A percentile compares a stretch with the other conserved stretches of the same genome.
Evolutionary conservation across 2,888 invertebrate species (phyloP).

Genomic region (Candidula unifasciata): DNA sequence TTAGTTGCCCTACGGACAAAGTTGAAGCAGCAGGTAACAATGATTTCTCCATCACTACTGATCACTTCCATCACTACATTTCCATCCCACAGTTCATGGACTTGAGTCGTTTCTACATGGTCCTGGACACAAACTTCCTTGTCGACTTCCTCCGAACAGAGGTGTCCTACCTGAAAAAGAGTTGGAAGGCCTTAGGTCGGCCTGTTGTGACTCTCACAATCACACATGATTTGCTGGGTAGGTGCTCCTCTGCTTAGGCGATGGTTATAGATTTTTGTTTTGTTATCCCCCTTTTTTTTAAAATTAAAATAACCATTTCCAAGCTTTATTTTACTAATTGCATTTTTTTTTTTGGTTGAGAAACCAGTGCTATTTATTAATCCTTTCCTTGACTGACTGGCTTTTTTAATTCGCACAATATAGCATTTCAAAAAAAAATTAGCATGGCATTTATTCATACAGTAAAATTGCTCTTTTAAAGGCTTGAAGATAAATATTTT

Average conservation of each 20-base stretch:
- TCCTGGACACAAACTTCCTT: slow-evolving; percentile 97
- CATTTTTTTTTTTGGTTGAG: too few species aligned
- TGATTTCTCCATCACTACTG: not conserved
- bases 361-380: not conserved
- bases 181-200: slow-evolving; percentile 98
- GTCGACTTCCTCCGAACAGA: slow-evolving; percentile 98
- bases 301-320: not conserved
- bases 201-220: slow-evolving; percentile 81
- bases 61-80: slow-evolving; percentile 30
- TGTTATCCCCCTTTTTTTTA: slow-evolving; percentile 6
- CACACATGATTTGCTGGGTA: slow-evolving; percentile 62
- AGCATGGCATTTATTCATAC: too few species aligned
- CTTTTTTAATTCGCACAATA: too few species aligned
- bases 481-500: too few species aligned
- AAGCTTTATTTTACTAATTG: not conserved
- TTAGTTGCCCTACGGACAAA: too few species aligned
- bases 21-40: too few species aligned
- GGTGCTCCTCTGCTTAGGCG: slow-evolving; percentile 46
- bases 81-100: slow-evolving; percentile 90
- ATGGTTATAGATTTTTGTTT: not conserved
- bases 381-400: not conserved
- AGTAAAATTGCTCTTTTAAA: too few species aligned
- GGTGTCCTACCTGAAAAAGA: slow-evolving; percentile 97
- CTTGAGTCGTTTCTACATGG: slow-evolving; percentile 97
- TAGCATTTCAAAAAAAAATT: too few species aligned